These are phyloP conservation scores for Helicorthomorpha holstii DNA, from an alignment of 1,140 invertebrate species.

Conservation along the genomic window DNA sequence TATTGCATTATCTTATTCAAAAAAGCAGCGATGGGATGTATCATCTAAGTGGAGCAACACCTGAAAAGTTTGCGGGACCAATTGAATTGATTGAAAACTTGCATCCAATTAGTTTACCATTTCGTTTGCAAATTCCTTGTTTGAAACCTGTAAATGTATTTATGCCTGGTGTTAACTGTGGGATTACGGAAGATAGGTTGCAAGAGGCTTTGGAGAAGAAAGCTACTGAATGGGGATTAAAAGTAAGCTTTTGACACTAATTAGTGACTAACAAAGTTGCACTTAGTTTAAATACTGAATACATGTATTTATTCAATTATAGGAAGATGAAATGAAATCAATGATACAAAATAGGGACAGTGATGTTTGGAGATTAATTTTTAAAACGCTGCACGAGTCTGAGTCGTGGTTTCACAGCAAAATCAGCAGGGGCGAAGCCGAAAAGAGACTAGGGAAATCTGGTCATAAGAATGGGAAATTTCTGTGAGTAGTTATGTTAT, in stretches of 20 bases:
- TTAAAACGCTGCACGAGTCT: neutral
- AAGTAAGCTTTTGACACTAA: neutral
- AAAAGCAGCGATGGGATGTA: neutral
- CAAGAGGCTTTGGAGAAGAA: constrained; percentile 22
- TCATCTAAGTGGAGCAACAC: neutral
- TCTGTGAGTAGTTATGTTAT: neutral
- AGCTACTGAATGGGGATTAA: constrained; percentile 12
- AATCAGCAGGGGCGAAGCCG: neutral
- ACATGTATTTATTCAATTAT: no score
- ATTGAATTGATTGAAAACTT: neutral
- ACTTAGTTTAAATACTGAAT: no score
- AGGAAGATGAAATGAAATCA: no score
- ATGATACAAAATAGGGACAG: neutral
- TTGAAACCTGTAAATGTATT: constrained; percentile 19
- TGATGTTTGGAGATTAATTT: neutral
- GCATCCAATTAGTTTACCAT: neutral
- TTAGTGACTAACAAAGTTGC: neutral
- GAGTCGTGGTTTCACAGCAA: neutral
- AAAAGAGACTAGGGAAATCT: neutral
- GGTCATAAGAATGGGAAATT: neutral
- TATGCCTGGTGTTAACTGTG: constrained; percentile 25
- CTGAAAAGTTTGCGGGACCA: neutral
- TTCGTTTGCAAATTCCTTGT: constrained; percentile 23
- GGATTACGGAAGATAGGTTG: constrained; percentile 26
- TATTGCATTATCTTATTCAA: neutral